Base-by-base conservation (phyloP, 1,140 invertebrate genomes). In the Trachymyrmex cornetzi region DNA sequence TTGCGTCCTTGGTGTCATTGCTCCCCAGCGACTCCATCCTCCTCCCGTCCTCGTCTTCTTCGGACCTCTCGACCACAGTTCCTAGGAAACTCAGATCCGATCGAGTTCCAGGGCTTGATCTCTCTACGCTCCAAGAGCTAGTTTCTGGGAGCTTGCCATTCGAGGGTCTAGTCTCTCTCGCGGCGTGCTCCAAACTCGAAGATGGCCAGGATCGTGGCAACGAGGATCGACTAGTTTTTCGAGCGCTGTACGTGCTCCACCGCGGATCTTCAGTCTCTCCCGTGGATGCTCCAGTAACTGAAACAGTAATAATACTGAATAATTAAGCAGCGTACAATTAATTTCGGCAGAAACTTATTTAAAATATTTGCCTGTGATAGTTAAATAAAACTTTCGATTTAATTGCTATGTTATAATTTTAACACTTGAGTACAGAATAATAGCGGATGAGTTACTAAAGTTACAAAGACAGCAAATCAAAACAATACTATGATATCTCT, bases 211-310 rank as follows among this genome's bases (percentile, higher is more conserved):
- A 22, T 59, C 75, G 63, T n/a, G 77, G 48, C 63, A 19, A 57
- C 3, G 84, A 86, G 16, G 90, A 81, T 86, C 85, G 84, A 67
- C 80, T 87, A 85, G 72, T 89, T 63, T 87, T 92, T 59, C 85
- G 88, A 72, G 79, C 66, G 71, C 89, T 87, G 77, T 88, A 74
- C 61, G 86, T 87, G 85, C 61, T 86, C 91, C 89, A 91, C n/a
- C 82, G 86, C 72, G 92, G 86, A 59, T 93, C 71, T 55, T 91
- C 61, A 24, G 88, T 86, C 71, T 80, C 85, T 27, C 91, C 74
- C 34, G 87, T 87, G 44, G 91, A 90, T 64, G 91, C 85, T 87
- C 92, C 91, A 89, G 90, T 88, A 87, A 94, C 94, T 94, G 85
- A 30, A 94, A 94, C 86, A 92, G 34, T 80, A 91, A 86, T 71